Evolutionary conservation across 2,113 vertebrate species (phyloP).

Genomic region (Ceuthmochares aereus): DNA sequence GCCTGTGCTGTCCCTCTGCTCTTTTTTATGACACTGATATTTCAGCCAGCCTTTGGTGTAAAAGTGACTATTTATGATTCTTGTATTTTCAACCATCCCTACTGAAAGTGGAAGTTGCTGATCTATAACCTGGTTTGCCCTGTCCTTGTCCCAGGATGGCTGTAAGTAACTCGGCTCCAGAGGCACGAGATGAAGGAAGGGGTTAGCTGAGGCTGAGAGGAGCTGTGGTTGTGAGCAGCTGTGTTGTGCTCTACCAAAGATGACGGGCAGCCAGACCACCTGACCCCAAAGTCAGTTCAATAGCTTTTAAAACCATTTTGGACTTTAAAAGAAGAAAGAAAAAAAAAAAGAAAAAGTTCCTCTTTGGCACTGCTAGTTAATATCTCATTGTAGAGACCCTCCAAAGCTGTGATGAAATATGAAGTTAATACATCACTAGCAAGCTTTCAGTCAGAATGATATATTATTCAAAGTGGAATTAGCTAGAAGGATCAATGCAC

Average conservation of each 20-base stretch:
- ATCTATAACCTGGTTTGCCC: background rate
- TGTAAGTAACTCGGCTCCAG: background rate
- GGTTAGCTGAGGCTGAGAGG: background rate
- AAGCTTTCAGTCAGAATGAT: constrained; percentile 66
- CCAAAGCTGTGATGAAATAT: constrained; percentile 48
- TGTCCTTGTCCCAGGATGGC: background rate
- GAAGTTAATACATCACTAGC: constrained; percentile 69
- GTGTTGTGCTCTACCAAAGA: background rate
- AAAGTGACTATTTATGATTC: background rate
- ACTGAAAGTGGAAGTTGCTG: background rate
- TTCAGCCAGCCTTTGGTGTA: background rate
- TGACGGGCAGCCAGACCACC: background rate
- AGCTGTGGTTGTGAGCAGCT: background rate
- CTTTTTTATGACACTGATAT: background rate
- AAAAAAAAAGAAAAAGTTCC: background rate
- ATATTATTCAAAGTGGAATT: constrained; percentile 67
- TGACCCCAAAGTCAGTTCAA: background rate
- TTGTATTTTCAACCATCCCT: background rate
- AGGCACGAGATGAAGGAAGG: background rate
- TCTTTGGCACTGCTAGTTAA: constrained; percentile 48
- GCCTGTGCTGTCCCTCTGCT: background rate
- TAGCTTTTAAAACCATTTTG: constrained; percentile 31
- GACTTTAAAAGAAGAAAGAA: background rate
- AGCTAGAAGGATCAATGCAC: constrained; percentile 70
- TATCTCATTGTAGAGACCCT: constrained; percentile 54